Percentiles rank a stretch among this genome's conserved stretches.
phyloP scores from a whole-genome alignment of 2,888 invertebrate species.

The Phortica okadai region DNA sequence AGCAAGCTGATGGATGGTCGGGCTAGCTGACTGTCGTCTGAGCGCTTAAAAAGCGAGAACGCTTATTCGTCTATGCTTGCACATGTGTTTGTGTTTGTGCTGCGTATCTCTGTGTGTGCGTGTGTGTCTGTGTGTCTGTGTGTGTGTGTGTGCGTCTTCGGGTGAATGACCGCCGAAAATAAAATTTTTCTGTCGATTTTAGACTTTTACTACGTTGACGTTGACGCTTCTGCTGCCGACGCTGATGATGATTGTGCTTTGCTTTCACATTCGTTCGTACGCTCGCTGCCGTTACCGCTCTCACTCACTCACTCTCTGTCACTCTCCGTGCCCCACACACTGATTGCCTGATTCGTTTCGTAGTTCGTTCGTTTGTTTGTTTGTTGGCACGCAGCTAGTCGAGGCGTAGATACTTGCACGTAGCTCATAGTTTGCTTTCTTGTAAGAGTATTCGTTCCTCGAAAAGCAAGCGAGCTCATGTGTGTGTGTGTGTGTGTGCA shows the following conservation, averaged over 20 bases:
- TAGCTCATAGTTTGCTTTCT: constrained; percentile 43
- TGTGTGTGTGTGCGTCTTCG: constrained; percentile 57
- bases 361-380: background rate
- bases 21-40: background rate
- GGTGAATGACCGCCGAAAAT: constrained; percentile 76
- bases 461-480: background rate
- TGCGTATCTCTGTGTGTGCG: constrained; percentile 19
- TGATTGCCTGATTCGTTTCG: constrained; percentile 27
- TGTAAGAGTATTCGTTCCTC: background rate
- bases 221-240: constrained; percentile 34
- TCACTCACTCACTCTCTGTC: background rate
- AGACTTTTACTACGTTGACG: constrained; percentile 74
- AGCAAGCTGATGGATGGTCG: background rate
- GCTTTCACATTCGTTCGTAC: constrained; percentile 46
- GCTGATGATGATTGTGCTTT: constrained; percentile 45
- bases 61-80: constrained; percentile 1
- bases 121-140: constrained; percentile 45
- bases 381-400: constrained; percentile 5
- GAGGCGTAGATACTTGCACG: constrained; percentile 38
- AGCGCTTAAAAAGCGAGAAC: background rate
- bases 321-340: constrained; percentile 36
- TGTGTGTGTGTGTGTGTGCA: constrained; percentile 15
- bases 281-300: background rate
- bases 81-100: constrained; percentile 30
- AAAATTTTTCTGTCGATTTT: constrained; percentile 72